Evolutionary conservation across 2,888 invertebrate species (phyloP), one percentile per base, ranked within the genome.

Genomic region (Thecocarcelia acutangulata): DNA sequence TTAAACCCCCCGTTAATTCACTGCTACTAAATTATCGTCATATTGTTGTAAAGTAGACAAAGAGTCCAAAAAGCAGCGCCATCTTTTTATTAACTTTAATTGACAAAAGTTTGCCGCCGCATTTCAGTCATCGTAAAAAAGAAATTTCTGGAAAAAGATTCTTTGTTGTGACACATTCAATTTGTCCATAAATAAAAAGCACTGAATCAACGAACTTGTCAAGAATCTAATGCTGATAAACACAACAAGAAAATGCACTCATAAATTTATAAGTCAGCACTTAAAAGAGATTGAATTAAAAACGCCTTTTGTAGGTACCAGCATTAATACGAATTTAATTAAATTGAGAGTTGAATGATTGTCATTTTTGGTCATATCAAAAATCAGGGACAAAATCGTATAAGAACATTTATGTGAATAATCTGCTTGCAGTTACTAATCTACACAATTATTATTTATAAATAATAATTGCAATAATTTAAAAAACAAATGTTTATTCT

Each of bases 91-190:
- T 63, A 42, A 44, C 15, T 33, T 63, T 54, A 46, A 74, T 64
- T 74, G 64, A 56, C 24, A 64, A 75, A 59, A 15, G 52, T 15
- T 6, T 1, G n/a, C 75, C 59, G 50, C 68, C 12, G 19, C 5
- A 46, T n/a, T n/a, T n/a, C n/a, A 40, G 0, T 58, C 17, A 17
- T 37, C 2, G 24, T 0, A n/a, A 21, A 5, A 2, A 28, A 56
- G 40, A 13, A 11, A 64, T 28, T 11, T 11, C 0, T 46, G 6
- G 9, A 46, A 64, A 33, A 24, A 40, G 24, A 48, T 24, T 64
- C 12, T 54, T 52, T 76, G 54, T 76, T 76, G 76, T 76, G 76
- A 76, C 76, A 76, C 37, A 1, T 54, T 76, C 3, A 61, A 54
- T 76, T 46, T 13, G 5, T 6, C 50, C 44, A 5, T 11, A 46